phyloP scores from a whole-genome alignment of 2,113 vertebrate species.

The Coptodon rendalli region DNA sequence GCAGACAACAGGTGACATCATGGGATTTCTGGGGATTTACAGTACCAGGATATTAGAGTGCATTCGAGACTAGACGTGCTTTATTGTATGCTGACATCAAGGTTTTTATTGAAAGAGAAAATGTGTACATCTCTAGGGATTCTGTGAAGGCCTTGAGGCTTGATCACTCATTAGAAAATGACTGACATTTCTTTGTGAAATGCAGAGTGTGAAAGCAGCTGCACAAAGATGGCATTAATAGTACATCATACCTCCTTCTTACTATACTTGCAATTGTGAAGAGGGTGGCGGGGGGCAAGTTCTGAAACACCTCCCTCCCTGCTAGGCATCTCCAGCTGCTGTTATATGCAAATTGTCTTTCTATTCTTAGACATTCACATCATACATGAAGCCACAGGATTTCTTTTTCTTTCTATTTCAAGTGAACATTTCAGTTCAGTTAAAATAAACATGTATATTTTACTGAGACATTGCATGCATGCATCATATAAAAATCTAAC shows the following conservation, averaged over 20 bases:
- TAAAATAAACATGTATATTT: not conserved
- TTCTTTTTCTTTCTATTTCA: not conserved
- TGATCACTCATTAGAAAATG: not conserved
- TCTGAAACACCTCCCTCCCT: not conserved
- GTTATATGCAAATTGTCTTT: conserved; percentile 22
- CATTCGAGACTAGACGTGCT: not conserved
- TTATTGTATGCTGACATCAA: not conserved
- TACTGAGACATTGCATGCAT: not conserved
- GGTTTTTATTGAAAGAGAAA: not conserved
- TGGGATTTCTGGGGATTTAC: not conserved
- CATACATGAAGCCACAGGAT: not conserved
- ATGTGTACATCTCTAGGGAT: not conserved
- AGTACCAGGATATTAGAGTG: not conserved
- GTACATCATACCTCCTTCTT: not conserved
- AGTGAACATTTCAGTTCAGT: not conserved
- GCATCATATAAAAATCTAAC: not conserved
- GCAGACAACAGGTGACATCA: not conserved
- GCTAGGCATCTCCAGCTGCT: not conserved
- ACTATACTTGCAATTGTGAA: not conserved
- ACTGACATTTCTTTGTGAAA: not conserved
- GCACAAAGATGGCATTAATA: not conserved
- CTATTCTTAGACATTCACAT: not conserved
- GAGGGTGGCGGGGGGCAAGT: not conserved
- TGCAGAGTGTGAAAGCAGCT: not conserved
- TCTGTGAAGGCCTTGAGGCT: not conserved